A percentile compares a stretch with the other conserved stretches of the same genome.
These are phyloP conservation scores for Nothura maculosa DNA, from an alignment of 2,797 vertebrate species.

Conservation along the genomic window DNA sequence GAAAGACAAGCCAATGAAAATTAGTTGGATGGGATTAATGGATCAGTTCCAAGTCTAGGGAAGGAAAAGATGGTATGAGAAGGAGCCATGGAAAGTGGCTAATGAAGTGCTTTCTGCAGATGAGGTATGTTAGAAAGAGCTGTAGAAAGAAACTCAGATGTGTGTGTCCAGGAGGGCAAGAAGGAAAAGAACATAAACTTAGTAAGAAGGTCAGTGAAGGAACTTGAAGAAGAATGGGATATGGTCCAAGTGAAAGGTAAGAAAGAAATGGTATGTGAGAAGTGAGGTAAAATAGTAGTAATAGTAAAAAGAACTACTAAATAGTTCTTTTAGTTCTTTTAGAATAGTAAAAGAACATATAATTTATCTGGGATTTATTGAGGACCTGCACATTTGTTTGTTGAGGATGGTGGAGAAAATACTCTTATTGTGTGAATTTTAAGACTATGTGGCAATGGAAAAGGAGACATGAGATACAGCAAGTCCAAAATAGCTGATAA, in stretches of 20 bases:
- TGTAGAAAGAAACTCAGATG: neutral
- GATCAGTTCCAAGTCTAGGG: slow-evolving; percentile 12
- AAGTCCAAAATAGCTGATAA: neutral
- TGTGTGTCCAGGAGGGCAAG: neutral
- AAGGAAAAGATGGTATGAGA: neutral
- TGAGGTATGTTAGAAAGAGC: neutral
- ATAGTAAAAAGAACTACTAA: too few relatives aligned
- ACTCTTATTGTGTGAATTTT: neutral
- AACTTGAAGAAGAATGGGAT: neutral
- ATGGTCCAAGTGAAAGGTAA: slow-evolving; percentile 9
- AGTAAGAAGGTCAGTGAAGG: neutral
- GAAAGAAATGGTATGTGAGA: neutral
- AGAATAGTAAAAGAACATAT: neutral
- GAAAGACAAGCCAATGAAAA: slow-evolving; percentile 10
- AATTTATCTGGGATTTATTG: neutral
- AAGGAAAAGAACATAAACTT: neutral
- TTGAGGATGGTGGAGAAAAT: neutral
- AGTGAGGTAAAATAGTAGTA: neutral
- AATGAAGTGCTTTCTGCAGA: slow-evolving; percentile 2
- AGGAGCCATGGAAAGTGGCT: neutral
- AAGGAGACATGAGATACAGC: neutral
- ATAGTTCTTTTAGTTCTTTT: too few relatives aligned
- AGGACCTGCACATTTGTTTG: neutral
- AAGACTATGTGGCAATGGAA: neutral
- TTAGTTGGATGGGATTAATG: slow-evolving; percentile 45